These are phyloP conservation scores for Paraescarpia echinospica DNA, from an alignment of 1,140 invertebrate species.

Conservation along the genomic window DNA sequence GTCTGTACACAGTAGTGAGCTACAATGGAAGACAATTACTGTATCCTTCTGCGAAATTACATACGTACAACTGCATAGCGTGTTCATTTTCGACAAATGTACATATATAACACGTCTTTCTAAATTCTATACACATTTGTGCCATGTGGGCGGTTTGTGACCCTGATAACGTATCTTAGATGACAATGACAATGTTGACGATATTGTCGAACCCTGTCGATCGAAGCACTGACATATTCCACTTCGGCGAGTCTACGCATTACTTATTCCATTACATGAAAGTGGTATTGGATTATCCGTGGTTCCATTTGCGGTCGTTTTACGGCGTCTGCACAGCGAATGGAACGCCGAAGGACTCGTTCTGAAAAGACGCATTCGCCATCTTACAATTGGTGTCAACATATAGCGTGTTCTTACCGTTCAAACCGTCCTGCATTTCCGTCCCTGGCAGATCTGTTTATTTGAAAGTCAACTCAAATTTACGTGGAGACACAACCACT, in stretches of 20 bases:
- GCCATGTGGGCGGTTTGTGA: neutral
- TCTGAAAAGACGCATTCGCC: neutral
- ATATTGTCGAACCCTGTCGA: neutral
- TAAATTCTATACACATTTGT: too few species aligned
- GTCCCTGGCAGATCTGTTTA: too few species aligned
- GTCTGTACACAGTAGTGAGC: too few species aligned
- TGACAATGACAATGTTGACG: neutral
- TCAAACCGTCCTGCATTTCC: too few species aligned
- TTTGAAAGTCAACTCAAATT: too few species aligned
- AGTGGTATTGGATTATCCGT: neutral
- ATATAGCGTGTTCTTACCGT: too few species aligned
- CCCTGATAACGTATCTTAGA: neutral
- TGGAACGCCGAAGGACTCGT: neutral
- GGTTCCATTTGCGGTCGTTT: neutral
- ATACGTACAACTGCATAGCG: too few species aligned
- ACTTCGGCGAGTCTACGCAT: neutral
- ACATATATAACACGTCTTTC: neutral
- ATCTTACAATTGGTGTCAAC: neutral
- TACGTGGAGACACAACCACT: too few species aligned
- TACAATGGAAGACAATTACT: too few species aligned
- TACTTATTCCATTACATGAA: neutral
- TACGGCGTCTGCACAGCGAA: neutral
- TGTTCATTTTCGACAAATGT: too few species aligned
- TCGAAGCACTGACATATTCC: neutral
- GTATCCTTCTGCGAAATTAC: too few species aligned